These are phyloP conservation scores for Diceros bicornis DNA, from an alignment of 2,797 vertebrate species.

Conservation along the genomic window DNA sequence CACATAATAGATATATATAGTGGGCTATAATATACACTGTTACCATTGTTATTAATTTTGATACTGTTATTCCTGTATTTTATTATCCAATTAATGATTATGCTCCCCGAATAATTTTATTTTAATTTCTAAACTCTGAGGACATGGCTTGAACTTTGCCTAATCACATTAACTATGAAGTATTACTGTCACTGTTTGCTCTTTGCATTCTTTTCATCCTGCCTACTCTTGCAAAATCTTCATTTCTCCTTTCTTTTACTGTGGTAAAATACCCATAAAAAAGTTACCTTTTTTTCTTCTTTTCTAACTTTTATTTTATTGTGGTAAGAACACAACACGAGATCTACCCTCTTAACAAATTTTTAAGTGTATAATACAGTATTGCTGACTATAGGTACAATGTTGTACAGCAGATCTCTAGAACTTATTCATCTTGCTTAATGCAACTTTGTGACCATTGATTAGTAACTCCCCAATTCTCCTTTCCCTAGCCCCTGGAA, in stretches of 20 bases:
- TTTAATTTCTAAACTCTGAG: conserved; percentile 16
- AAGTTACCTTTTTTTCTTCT: background rate
- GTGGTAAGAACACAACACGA: background rate
- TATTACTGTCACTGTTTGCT: background rate
- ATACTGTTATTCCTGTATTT: background rate
- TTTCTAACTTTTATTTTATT: background rate
- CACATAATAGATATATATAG: no score
- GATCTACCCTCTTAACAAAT: background rate
- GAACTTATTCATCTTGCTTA: background rate
- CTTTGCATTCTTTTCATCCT: background rate
- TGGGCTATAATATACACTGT: background rate
- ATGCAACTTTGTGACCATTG: background rate
- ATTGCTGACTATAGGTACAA: background rate
- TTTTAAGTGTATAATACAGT: background rate
- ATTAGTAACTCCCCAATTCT: background rate
- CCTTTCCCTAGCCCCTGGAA: background rate
- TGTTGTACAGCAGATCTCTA: background rate
- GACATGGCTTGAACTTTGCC: background rate
- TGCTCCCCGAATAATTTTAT: background rate
- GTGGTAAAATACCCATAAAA: background rate
- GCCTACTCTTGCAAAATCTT: background rate
- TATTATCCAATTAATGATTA: conserved; percentile 24
- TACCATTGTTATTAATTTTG: background rate
- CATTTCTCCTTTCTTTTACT: background rate
- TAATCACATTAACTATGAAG: conserved; percentile 21